phyloP scores from a whole-genome alignment of 2,888 invertebrate species.

The Mimumesa dahlbomi region DNA sequence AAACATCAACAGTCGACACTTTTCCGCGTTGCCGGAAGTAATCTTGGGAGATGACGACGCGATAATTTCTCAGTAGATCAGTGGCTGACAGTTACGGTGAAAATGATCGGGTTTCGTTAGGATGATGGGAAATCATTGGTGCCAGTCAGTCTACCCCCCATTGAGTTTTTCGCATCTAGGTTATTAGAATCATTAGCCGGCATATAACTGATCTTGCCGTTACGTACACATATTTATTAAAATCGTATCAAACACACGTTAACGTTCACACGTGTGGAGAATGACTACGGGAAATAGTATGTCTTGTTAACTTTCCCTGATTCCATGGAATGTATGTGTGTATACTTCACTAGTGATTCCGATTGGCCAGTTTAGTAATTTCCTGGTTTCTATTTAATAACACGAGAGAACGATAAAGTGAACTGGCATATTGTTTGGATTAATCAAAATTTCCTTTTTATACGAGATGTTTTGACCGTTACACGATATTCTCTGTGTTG shows the following conservation, averaged over 20 bases:
- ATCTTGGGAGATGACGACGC: not conserved
- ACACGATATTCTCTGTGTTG: conserved; percentile 64
- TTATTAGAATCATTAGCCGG: conserved; percentile 41
- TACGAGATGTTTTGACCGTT: not conserved
- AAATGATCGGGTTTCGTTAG: conserved; percentile 42
- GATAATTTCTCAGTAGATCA: conserved; percentile 17
- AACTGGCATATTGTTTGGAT: too few species aligned
- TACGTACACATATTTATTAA: not conserved
- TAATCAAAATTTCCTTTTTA: too few species aligned
- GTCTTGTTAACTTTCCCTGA: conserved; percentile 20
- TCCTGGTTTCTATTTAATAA: too few species aligned
- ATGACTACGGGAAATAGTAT: not conserved
- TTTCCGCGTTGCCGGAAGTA: conserved; percentile 6
- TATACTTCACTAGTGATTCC: not conserved
- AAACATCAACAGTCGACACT: too few species aligned
- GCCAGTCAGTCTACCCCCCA: conserved; percentile 61
- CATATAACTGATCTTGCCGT: conserved; percentile 22
- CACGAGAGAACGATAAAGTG: too few species aligned
- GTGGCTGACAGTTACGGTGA: conserved; percentile 8
- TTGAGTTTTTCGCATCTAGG: conserved; percentile 38
- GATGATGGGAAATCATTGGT: conserved; percentile 67
- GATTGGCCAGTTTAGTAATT: not conserved
- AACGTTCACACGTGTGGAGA: not conserved
- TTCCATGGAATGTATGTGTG: conserved; percentile 5
- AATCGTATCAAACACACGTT: too few species aligned